Evolutionary conservation across 2,113 vertebrate species (phyloP), one percentile per base, ranked within the genome.

Genomic region (Rhinoderma darwinii): DNA sequence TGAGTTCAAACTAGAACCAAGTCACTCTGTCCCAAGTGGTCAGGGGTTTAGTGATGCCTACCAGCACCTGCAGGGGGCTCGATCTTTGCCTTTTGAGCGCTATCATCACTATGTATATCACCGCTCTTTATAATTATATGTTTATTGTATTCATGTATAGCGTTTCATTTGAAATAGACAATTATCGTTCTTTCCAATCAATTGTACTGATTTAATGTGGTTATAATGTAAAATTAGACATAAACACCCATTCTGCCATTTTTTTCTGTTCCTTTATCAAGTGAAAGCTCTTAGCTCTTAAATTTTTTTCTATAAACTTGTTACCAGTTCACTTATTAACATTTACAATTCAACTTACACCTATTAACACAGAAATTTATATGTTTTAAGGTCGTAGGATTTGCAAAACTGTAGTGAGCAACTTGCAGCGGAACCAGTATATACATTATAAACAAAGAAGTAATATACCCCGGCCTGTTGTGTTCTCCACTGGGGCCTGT

Each of bases 361-460:
- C 85, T 61, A 86, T 86, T 87, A 87, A 87, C 86, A 87, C 66
- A 82, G 56, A 50, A 11, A 87, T 87, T 82, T 87, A 75, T 37
- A 70, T 75, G 78, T 25, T 82, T 82, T 44, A 75, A 75, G 73
- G 79, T 82, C 75, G 86, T 87, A 75, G 77, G 86, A 75, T 87
- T 87, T 74, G 66, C 70, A 18, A 75, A 74, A 44, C 32, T 63
- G 78, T 20, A 82, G 77, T 11, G 77, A 82, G 72, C 70, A 30
- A 72, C 85, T 82, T 74, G 66, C 77, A 25, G 68, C 70, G 39
- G 51, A 73, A 82, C 86, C 70, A n/a, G 18, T 75, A 82, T 87
- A 82, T 87, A 47, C 43, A 80, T 70, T 39, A 82, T 75, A 82
- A 87, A 87, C 79, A 82, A 75, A 82, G 68, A 75, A 27, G 80